Conservation (phyloP, 2,113 vertebrate genomes). For the Rhadina sibilatrix region DNA sequence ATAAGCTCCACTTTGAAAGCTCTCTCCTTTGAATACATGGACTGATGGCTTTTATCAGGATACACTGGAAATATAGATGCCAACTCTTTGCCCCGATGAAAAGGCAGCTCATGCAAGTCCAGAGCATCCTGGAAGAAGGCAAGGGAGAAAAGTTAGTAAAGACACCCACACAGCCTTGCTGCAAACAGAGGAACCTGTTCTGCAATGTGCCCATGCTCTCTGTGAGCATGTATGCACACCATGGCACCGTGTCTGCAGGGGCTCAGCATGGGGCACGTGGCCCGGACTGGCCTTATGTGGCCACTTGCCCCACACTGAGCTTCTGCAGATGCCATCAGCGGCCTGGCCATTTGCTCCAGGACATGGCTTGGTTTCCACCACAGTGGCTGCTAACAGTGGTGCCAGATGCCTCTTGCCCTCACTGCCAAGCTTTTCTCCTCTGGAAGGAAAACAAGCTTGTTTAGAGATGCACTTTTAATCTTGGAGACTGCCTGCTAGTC, state of each 20-base stretch:
- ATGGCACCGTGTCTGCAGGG: background rate
- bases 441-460: background rate
- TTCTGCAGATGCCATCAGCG: background rate
- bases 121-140: constrained; percentile 27
- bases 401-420: background rate
- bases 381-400: fast-evolving
- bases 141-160: constrained; percentile 47
- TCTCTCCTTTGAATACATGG: background rate
- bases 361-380: background rate
- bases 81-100: background rate
- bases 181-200: constrained; percentile 55
- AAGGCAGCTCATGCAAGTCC: background rate
- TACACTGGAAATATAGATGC: background rate
- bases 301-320: fast-evolving
- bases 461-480: background rate
- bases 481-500: background rate
- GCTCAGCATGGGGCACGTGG: fast-evolving
- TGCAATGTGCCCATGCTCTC: background rate
- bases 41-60: background rate
- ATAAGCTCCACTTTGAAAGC: background rate
- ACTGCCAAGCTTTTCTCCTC: background rate
- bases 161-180: background rate
- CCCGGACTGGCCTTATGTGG: fast-evolving
- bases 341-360: background rate
- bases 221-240: background rate